A percentile compares a stretch with the other conserved stretches of the same genome.
Evolutionary conservation across 2,888 invertebrate genomes (phyloP).

Genomic region (Sipunculus nudus): DNA sequence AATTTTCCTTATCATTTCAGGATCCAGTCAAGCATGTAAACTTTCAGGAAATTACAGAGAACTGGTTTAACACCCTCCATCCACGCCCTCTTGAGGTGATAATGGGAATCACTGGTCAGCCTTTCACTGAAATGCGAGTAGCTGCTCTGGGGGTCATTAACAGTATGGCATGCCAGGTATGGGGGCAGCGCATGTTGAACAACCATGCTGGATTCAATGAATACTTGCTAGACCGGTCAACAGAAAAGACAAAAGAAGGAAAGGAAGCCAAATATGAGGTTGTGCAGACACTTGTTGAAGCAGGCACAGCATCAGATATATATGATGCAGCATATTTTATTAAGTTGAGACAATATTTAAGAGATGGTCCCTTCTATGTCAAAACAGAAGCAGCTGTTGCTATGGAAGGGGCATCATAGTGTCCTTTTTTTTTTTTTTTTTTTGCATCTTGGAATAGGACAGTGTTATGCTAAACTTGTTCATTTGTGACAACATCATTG

Average conservation of each 20-base stretch:
- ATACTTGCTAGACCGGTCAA: constrained; percentile 79
- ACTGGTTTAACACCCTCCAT: constrained; percentile 73
- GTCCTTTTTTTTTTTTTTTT: too few species aligned
- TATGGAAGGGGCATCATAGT: constrained; percentile 74
- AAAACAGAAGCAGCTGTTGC: constrained; percentile 78
- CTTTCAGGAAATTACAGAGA: constrained; percentile 69
- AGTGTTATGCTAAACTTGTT: too few species aligned
- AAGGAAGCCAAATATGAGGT: constrained; percentile 81
- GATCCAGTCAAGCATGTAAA: too few species aligned
- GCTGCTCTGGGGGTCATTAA: constrained; percentile 74
- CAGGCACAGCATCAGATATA: constrained; percentile 64
- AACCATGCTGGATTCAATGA: constrained; percentile 80
- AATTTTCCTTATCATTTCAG: too few species aligned
- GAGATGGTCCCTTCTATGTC: constrained; percentile 83
- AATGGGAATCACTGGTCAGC: constrained; percentile 76
- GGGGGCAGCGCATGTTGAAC: constrained; percentile 82
- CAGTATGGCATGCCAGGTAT: constrained; percentile 76
- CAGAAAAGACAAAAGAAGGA: constrained; percentile 76
- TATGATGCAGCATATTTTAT: constrained; percentile 74
- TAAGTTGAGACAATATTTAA: constrained; percentile 76
- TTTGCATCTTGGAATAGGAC: too few species aligned
- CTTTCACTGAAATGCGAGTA: constrained; percentile 81
- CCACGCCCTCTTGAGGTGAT: constrained; percentile 73
- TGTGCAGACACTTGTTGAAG: constrained; percentile 67
- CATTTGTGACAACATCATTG: too few species aligned